A percentile compares a stretch with the other conserved stretches of the same genome.
These are phyloP conservation scores for Crepidodera aurea DNA, from an alignment of 2,888 invertebrate genomes.

Conservation along the genomic window DNA sequence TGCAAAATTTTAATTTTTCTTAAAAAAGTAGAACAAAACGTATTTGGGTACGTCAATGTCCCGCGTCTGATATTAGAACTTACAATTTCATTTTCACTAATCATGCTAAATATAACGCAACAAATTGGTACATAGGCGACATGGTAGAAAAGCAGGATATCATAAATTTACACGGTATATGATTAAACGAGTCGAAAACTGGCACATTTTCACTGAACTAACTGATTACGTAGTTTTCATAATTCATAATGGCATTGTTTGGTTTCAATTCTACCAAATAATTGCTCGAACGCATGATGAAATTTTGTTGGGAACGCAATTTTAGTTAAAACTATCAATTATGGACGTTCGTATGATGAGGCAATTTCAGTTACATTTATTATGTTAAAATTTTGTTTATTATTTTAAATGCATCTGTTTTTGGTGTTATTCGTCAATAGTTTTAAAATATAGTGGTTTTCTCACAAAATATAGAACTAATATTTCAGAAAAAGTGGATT, in stretches of 20 bases:
- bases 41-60: too few species aligned
- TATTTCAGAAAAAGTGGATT: too few species aligned
- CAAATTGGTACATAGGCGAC: constrained; percentile 32
- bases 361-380: neutral
- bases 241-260: constrained; percentile 19
- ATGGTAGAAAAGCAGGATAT: constrained; percentile 29
- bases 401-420: neutral
- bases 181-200: constrained; percentile 31
- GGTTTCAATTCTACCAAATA: constrained; percentile 11
- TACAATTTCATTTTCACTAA: constrained; percentile 20
- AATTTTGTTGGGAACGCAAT: constrained; percentile 1
- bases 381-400: neutral
- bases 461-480: too few species aligned
- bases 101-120: constrained; percentile 28
- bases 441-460: too few species aligned
- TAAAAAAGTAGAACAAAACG: too few species aligned
- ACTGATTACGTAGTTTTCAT: constrained; percentile 27
- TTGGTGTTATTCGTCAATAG: too few species aligned
- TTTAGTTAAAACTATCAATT: constrained; percentile 12
- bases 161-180: constrained; percentile 32
- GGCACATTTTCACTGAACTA: constrained; percentile 22
- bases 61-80: neutral
- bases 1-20: too few species aligned
- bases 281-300: neutral
- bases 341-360: neutral